A percentile compares a stretch with the other conserved stretches of the same genome.
Evolutionary conservation across 2,113 vertebrate species (phyloP).

Genomic region (Bubo blakistoni): DNA sequence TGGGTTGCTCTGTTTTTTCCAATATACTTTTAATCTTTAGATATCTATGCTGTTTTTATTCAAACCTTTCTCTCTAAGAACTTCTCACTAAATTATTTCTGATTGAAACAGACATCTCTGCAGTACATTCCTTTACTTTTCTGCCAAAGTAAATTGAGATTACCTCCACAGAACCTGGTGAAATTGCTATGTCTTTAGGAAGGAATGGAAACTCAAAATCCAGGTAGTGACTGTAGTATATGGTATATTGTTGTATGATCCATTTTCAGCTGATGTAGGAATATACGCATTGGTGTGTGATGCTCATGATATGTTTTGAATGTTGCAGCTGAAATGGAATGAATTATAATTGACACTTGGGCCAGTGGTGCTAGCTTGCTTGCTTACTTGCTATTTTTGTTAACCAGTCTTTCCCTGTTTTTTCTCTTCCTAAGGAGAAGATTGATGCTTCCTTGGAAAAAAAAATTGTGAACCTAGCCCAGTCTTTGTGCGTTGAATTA

Average conservation of each 20-base stretch:
- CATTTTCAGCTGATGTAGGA: background rate
- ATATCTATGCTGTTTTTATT: background rate
- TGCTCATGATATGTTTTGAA: background rate
- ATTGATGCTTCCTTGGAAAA: slow-evolving; percentile 26
- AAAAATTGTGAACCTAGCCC: background rate
- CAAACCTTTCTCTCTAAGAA: background rate
- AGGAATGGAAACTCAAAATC: background rate
- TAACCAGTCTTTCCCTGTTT: background rate
- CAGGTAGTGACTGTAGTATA: background rate
- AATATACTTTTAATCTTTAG: background rate
- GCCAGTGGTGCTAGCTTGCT: background rate
- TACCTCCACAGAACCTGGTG: background rate
- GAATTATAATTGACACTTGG: background rate
- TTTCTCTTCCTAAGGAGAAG: slow-evolving; percentile 14
- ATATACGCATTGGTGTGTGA: background rate
- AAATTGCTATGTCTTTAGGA: background rate
- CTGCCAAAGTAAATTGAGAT: background rate
- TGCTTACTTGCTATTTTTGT: background rate
- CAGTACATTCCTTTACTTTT: background rate
- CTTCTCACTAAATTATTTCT: background rate
- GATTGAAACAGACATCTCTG: background rate
- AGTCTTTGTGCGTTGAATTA: slow-evolving; percentile 27
- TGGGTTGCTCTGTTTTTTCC: background rate
- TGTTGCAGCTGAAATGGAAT: background rate
- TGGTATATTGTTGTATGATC: background rate